Conservation (phyloP, 2,888 invertebrate genomes). For the Stratiomys singularior region DNA sequence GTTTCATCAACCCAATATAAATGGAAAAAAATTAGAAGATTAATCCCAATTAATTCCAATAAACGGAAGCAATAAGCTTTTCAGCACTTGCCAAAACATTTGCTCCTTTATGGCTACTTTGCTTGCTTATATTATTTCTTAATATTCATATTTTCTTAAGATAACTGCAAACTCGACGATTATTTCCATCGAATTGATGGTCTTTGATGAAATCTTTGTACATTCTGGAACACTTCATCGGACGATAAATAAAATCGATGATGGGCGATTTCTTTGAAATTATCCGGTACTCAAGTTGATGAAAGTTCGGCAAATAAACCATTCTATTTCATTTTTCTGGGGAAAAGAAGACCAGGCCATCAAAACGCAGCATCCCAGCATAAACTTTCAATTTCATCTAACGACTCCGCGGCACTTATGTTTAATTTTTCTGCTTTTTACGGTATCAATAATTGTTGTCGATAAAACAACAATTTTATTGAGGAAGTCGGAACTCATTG, state of each 20-base stretch:
- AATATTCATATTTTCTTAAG: too few species aligned
- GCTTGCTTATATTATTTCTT: too few species aligned
- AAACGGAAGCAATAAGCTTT: too few species aligned
- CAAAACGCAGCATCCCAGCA: neutral
- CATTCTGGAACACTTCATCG: too few species aligned
- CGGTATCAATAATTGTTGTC: neutral
- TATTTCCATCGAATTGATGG: too few species aligned
- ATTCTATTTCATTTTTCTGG: neutral
- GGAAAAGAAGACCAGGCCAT: neutral
- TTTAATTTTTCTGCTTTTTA: constrained; percentile 33
- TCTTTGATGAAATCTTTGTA: too few species aligned
- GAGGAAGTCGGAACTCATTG: constrained; percentile 33
- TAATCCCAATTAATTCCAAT: too few species aligned
- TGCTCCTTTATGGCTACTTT: too few species aligned
- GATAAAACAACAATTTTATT: constrained; percentile 40
- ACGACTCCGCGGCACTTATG: neutral
- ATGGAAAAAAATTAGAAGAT: too few species aligned
- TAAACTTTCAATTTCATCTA: constrained; percentile 22
- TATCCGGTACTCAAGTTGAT: neutral
- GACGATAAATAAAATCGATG: constrained; percentile 14
- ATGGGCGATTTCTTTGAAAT: constrained; percentile 5
- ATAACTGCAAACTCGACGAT: too few species aligned
- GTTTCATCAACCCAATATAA: too few species aligned
- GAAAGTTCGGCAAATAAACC: neutral
- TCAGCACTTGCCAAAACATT: too few species aligned